phyloP scores from a whole-genome alignment of 2,888 invertebrate species.

The Leptinotarsa haldemani region DNA sequence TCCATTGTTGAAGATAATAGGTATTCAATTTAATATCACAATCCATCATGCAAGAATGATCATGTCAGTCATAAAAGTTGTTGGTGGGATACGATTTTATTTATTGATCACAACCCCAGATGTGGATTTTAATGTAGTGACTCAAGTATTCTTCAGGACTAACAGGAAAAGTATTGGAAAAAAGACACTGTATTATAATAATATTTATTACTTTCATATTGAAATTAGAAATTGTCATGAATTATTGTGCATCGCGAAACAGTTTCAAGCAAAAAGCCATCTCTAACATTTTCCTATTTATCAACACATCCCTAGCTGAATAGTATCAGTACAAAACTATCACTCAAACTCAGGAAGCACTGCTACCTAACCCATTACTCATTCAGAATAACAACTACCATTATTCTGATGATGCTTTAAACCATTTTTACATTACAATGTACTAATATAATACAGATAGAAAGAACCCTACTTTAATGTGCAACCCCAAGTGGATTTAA shows the following conservation, averaged over 20 bases:
- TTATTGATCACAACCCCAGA: no score
- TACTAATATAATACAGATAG: neutral
- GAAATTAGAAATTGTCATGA: conserved; percentile 65
- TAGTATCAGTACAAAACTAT: conserved; percentile 19
- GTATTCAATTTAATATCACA: neutral
- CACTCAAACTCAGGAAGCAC: conserved; percentile 20
- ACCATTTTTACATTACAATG: conserved; percentile 3
- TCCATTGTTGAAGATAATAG: neutral
- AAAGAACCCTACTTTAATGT: neutral
- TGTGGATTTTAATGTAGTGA: no score
- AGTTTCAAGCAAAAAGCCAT: conserved; percentile 55
- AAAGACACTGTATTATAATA: conserved; percentile 13
- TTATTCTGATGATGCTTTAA: neutral
- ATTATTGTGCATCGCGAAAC: conserved; percentile 65
- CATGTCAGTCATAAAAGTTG: neutral
- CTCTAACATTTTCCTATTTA: conserved; percentile 21
- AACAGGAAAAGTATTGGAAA: neutral
- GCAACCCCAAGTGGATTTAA: no score
- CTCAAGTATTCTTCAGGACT: no score
- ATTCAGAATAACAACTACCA: neutral
- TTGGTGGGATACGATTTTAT: no score
- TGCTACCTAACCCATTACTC: conserved; percentile 11
- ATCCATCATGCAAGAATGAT: neutral
- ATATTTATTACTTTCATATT: conserved; percentile 55
- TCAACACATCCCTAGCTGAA: conserved; percentile 19